Evolutionary conservation across 2,113 vertebrate species (phyloP).

Genomic region (Laticauda laticaudata): DNA sequence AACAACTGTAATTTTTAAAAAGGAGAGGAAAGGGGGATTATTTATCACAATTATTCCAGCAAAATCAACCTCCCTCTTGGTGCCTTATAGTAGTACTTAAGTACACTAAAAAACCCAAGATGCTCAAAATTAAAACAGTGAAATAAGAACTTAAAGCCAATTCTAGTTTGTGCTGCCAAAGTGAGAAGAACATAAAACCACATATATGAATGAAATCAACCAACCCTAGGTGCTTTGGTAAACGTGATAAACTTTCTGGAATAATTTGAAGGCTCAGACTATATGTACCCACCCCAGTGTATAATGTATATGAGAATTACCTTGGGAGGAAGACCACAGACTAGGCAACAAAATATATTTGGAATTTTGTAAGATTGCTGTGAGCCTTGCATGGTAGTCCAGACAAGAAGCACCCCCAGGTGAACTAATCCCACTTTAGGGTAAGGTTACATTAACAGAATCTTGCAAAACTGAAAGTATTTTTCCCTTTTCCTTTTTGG

Average conservation of each 20-base stretch:
- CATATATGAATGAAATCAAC: too few relatives aligned
- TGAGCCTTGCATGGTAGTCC: background rate
- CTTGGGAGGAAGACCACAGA: background rate
- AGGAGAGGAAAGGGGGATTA: background rate
- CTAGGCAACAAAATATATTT: background rate
- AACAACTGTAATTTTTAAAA: background rate
- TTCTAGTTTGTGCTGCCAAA: too few relatives aligned
- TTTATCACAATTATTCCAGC: background rate
- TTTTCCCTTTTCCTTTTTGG: background rate
- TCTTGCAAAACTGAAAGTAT: background rate
- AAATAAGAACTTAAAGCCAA: too few relatives aligned
- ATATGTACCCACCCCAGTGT: too few relatives aligned
- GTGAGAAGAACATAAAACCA: too few relatives aligned
- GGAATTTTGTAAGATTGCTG: background rate
- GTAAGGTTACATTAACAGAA: background rate
- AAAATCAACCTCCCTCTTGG: background rate
- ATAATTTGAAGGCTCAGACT: too few relatives aligned
- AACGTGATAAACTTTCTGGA: too few relatives aligned
- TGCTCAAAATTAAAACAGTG: too few relatives aligned
- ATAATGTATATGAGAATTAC: too few relatives aligned
- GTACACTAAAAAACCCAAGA: background rate
- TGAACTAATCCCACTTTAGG: background rate
- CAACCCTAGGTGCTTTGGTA: too few relatives aligned
- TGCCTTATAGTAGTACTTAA: background rate
- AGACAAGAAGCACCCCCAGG: background rate